Evolutionary conservation across 2,113 vertebrate genomes (phyloP).

Genomic region (Theristicus caerulescens): DNA sequence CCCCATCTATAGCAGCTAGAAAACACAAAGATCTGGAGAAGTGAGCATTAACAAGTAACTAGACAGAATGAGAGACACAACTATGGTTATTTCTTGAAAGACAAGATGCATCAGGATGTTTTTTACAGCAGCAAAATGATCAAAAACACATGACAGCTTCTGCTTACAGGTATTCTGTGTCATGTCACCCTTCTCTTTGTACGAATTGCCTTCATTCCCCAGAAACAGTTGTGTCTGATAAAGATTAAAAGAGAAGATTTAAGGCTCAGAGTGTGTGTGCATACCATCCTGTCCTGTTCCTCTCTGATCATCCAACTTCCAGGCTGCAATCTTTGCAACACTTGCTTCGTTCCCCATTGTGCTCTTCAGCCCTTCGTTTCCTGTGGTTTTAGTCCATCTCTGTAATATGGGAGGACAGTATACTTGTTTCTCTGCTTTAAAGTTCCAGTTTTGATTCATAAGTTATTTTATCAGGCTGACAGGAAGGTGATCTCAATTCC

Average conservation of each 20-base stretch:
- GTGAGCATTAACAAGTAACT: not conserved
- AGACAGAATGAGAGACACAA: slow-evolving; percentile 38
- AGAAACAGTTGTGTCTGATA: slow-evolving; percentile 16
- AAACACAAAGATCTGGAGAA: not conserved
- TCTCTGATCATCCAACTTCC: slow-evolving; percentile 5
- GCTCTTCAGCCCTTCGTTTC: not conserved
- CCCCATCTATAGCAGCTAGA: not conserved
- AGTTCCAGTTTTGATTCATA: not conserved
- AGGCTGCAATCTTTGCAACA: not conserved
- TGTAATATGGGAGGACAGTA: not conserved
- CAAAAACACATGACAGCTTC: slow-evolving; percentile 43
- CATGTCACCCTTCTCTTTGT: slow-evolving; percentile 12
- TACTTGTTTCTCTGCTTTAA: not conserved
- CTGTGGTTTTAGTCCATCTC: not conserved
- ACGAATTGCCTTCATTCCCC: slow-evolving; percentile 6
- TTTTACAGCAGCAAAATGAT: slow-evolving; percentile 39
- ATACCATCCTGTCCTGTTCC: not conserved
- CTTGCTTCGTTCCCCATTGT: not conserved
- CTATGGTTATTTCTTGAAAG: slow-evolving; percentile 9
- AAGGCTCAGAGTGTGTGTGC: slow-evolving; percentile 9
- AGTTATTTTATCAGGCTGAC: not conserved
- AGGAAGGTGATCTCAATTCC: slow-evolving; percentile 2
- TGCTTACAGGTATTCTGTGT: slow-evolving; percentile 41
- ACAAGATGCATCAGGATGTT: slow-evolving; percentile 9
- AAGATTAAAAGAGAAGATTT: slow-evolving; percentile 58